Evolutionary conservation across 1,140 invertebrate species (phyloP), one percentile per base, ranked within the genome.

Genomic region (Pseudomyrmex concolor): DNA sequence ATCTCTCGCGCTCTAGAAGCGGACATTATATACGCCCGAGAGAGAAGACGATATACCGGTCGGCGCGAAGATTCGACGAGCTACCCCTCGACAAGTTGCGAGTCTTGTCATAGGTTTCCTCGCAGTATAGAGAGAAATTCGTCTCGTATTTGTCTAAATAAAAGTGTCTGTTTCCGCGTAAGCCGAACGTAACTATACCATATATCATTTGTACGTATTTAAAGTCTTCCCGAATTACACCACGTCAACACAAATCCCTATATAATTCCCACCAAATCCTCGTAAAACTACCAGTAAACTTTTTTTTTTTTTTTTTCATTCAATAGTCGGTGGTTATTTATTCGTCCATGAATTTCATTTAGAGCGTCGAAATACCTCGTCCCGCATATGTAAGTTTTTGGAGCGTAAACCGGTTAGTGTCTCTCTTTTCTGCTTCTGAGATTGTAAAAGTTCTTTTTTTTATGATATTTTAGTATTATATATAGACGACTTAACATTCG

Each of bases 1-100:
- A 81, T 85, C 81, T 70, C 73, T 13, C 84, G 82, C 86, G 84
- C 66, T 72, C 84, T 89, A 55, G 22, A 7, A 0, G 34, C 34
- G 45, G 45, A 48, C 51, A 89, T 86, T 85, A 67, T 34, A 64
- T 34, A 34, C 87, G 70, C 72, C 54, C 48, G 51, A 48, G 60
- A 34, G 62, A 54, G n/a, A 43, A 15, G n/a, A 17, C 2, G 5
- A 34, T 45, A 54, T 72, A 74, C 68, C 57, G 78, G 78, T 73
- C 78, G 50, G 57, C 34, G 5, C 34, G 48, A 73, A 74, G 59
- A 74, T 43, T 62, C 60, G 72, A 60, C 43, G 45, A 45, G 57
- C 72, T 43, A 70, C 67, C 67, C 70, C 57, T 62, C 45, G 55
- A 7, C 67, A 34, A 34, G 48, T n/a, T 51, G 22, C 34, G 78